Evolutionary conservation across 37 sponge, comb jelly and placozoan species (phyloP).

Genomic region (Mnemiopsis leidyi): DNA sequence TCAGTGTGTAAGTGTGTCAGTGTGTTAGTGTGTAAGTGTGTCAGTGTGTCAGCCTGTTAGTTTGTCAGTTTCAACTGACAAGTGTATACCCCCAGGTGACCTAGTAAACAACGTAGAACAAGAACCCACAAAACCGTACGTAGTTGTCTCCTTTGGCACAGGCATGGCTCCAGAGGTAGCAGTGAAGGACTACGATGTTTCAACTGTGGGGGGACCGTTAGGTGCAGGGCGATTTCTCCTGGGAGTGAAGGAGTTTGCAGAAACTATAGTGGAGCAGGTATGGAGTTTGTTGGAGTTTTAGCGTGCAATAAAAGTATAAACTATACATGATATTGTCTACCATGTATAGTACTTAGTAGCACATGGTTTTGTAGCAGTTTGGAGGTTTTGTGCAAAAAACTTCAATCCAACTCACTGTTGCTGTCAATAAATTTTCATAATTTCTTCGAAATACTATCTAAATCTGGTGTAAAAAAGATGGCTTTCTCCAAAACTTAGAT

Average conservation of each 20-base stretch:
- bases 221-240: constrained; percentile 36
- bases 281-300: too few species aligned
- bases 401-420: too few species aligned
- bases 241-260: constrained; percentile 37
- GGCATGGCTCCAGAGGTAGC: constrained; percentile 41
- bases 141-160: constrained; percentile 47
- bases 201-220: not conserved
- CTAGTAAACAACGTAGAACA: constrained; percentile 18
- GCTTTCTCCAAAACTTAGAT: too few species aligned
- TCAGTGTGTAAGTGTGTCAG: too few species aligned
- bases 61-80: not conserved
- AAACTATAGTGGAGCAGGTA: constrained; percentile 53
- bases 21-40: too few species aligned
- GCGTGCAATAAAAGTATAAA: not conserved
- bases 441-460: too few species aligned
- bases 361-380: too few species aligned
- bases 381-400: too few species aligned
- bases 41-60: not conserved
- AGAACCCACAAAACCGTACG: constrained; percentile 51
- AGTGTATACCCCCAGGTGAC: not conserved
- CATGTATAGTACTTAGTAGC: too few species aligned
- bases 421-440: too few species aligned
- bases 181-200: constrained; percentile 18
- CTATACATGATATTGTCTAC: not conserved
- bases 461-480: too few species aligned